Percentiles rank a stretch among this genome's conserved stretches.
phyloP scores from a whole-genome alignment of 2,797 vertebrate species.

The Champsocephalus gunnari region DNA sequence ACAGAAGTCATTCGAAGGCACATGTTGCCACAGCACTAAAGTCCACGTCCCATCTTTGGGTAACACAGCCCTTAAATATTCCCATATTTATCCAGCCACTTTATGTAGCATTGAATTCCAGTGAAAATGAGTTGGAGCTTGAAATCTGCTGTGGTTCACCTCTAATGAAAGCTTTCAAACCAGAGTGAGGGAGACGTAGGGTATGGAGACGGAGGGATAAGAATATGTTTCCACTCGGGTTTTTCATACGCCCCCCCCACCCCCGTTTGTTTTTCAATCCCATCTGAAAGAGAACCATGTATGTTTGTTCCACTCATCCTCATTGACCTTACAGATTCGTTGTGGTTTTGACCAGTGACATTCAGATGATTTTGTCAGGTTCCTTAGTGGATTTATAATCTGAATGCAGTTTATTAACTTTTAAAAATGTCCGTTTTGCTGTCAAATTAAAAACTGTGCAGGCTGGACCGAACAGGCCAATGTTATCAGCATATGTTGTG shows the following conservation, averaged over 20 bases:
- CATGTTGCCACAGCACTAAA: not conserved
- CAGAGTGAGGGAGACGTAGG: slow-evolving; percentile 29
- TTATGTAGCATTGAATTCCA: slow-evolving; percentile 5
- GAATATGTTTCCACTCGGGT: slow-evolving; percentile 40
- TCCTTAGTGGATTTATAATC: not conserved
- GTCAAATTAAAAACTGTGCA: not conserved
- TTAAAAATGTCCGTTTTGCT: too few relatives aligned
- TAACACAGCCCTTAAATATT: slow-evolving; percentile 12
- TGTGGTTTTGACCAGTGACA: not conserved
- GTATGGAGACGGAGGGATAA: slow-evolving; percentile 23
- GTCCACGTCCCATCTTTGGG: slow-evolving; percentile 10
- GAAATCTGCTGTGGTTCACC: slow-evolving; percentile 71
- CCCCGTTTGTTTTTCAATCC: not conserved
- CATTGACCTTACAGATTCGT: too few relatives aligned
- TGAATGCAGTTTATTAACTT: not conserved
- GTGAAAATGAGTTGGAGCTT: slow-evolving; percentile 54
- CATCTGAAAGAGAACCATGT: slow-evolving; percentile 4
- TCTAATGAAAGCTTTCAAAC: slow-evolving; percentile 54
- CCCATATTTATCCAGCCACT: slow-evolving; percentile 35
- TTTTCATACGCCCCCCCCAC: slow-evolving; percentile 3
- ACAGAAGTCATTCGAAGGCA: not conserved
- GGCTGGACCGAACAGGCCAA: not conserved
- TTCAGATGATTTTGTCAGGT: not conserved
- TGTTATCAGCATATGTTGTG: not conserved
- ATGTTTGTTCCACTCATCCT: not conserved